These are phyloP conservation scores for Tanypteryx hageni DNA, from an alignment of 2,888 invertebrate species.

Conservation along the genomic window DNA sequence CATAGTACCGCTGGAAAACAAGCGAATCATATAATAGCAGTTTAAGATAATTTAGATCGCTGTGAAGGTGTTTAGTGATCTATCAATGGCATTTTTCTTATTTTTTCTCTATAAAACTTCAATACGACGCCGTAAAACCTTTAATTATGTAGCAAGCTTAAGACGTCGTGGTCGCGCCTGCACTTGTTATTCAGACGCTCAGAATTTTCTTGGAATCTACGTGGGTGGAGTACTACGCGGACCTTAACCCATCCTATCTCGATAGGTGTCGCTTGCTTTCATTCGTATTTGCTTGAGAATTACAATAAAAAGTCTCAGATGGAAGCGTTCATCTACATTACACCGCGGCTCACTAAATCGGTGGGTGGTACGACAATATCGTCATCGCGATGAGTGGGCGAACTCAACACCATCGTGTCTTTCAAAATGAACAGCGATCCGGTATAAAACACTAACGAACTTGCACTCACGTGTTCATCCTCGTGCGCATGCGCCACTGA, in stretches of 20 bases:
- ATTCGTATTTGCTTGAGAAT: background rate
- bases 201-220: background rate
- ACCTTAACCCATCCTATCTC: background rate
- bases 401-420: background rate
- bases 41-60: background rate
- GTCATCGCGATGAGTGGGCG: background rate
- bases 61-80: background rate
- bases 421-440: background rate
- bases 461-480: too few species aligned
- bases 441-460: too few species aligned
- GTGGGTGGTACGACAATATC: background rate
- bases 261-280: background rate
- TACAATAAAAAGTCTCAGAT: background rate
- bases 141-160: background rate
- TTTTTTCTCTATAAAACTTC: background rate
- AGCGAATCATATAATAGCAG: background rate
- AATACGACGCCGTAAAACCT: background rate
- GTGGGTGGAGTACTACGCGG: too few species aligned
- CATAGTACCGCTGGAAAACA: background rate
- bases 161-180: background rate
- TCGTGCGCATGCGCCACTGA: slow-evolving; percentile 34
- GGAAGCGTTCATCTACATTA: background rate
- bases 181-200: background rate
- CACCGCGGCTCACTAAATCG: background rate
- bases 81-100: background rate